Conservation (phyloP, 2,797 vertebrate genomes). For the Glossophaga mutica region DNA sequence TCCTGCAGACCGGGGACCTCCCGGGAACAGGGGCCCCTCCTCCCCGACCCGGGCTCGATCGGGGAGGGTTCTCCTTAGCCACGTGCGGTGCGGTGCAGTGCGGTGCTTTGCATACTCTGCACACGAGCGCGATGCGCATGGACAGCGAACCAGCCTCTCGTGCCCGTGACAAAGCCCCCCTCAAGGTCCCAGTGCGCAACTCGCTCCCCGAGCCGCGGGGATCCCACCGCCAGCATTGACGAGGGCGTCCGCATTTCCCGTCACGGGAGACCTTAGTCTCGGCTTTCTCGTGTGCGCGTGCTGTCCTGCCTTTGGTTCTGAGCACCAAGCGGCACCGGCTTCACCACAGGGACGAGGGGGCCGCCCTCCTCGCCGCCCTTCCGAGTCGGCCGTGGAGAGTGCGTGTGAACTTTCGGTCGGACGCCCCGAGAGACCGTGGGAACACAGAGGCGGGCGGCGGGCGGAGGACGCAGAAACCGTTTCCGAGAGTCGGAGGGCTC, state of each 20-base stretch:
- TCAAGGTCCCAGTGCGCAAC: fast-evolving
- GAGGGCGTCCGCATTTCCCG: no score
- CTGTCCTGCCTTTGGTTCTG: not conserved
- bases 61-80: not conserved
- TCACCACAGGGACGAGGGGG: not conserved
- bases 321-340: no score
- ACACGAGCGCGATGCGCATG: fast-evolving
- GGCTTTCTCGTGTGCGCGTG: not conserved
- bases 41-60: not conserved
- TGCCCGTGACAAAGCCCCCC: not conserved
- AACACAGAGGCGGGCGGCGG: not conserved
- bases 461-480: not conserved
- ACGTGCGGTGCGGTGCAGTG: fast-evolving
- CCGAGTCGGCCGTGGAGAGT: not conserved
- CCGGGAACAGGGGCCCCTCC: no score
- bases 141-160: not conserved
- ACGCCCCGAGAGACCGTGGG: not conserved
- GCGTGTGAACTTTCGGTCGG: not conserved
- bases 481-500: not conserved
- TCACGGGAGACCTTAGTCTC: not conserved
- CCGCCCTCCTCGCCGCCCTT: no score
- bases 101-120: fast-evolving
- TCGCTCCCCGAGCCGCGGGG: not conserved
- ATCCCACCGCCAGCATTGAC: not conserved
- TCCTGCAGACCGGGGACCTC: not conserved